Evolutionary conservation across 2,113 vertebrate species (phyloP).

Genomic region (Garra rufa): DNA sequence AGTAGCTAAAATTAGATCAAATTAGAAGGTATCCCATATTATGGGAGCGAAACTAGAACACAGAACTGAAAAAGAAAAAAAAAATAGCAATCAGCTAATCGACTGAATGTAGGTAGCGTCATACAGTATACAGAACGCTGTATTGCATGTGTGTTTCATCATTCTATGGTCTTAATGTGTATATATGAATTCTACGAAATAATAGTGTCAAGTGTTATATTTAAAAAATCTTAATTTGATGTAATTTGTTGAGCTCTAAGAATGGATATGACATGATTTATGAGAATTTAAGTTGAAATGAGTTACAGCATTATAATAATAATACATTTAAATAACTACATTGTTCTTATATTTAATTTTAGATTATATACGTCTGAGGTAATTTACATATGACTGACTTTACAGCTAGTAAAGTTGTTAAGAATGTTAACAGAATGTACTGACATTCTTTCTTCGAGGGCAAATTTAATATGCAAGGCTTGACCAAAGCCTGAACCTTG

Average conservation of each 20-base stretch:
- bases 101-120: background rate
- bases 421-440: conserved; percentile 1
- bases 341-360: no score
- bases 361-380: no score
- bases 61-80: background rate
- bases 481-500: conserved; percentile 48
- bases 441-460: conserved; percentile 24
- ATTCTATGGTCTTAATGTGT: conserved; percentile 6
- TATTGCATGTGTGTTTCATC: background rate
- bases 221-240: background rate
- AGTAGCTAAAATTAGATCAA: background rate
- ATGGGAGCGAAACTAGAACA: background rate
- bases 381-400: no score
- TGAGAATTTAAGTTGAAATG: no score
- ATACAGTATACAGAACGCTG: background rate
- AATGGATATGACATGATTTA: no score
- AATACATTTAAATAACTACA: no score
- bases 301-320: no score
- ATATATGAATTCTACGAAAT: background rate
- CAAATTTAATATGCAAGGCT: conserved; percentile 46
- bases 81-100: conserved; percentile 18
- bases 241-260: background rate
- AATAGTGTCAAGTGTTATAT: background rate
- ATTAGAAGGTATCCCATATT: background rate
- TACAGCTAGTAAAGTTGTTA: no score